phyloP scores from a whole-genome alignment of 2,113 vertebrate species.

The Sclerurus mexicanus region DNA sequence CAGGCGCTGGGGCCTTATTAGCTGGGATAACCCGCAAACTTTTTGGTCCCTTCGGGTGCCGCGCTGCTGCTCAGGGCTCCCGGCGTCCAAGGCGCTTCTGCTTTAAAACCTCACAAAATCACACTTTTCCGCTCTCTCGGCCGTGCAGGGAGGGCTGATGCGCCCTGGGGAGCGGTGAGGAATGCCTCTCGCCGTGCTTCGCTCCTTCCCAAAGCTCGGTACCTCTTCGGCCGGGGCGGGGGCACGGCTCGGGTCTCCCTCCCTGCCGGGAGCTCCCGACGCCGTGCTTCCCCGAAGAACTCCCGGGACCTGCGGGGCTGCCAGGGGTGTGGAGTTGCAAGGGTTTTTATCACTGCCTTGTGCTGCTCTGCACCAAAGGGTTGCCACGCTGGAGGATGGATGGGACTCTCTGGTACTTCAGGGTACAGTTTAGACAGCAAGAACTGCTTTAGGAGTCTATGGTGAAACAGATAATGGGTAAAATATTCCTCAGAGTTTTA shows the following conservation, averaged over 20 bases:
- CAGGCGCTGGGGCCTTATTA: accelerated
- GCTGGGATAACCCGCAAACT: background rate
- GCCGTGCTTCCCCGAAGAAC: background rate
- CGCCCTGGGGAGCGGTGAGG: no score
- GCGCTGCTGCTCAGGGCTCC: background rate
- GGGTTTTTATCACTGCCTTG: accelerated
- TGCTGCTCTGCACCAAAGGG: background rate
- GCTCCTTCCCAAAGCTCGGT: background rate
- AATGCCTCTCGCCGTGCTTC: accelerated
- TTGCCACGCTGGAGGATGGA: accelerated
- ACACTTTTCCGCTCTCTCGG: background rate
- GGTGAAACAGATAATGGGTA: background rate
- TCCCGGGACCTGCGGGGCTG: background rate
- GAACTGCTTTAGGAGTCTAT: background rate
- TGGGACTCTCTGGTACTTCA: background rate
- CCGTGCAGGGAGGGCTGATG: accelerated
- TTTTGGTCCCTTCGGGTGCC: accelerated
- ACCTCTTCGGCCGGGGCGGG: background rate
- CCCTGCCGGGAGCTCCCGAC: accelerated
- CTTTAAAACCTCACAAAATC: background rate
- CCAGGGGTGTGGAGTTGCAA: accelerated
- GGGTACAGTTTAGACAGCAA: background rate
- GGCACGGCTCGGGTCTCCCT: accelerated
- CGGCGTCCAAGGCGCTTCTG: background rate
- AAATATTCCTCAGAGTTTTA: background rate